Percentiles rank a stretch among this genome's conserved stretches.
Conservation (phyloP, 2,888 invertebrate species). For the Pantelozetes paolii region DNA sequence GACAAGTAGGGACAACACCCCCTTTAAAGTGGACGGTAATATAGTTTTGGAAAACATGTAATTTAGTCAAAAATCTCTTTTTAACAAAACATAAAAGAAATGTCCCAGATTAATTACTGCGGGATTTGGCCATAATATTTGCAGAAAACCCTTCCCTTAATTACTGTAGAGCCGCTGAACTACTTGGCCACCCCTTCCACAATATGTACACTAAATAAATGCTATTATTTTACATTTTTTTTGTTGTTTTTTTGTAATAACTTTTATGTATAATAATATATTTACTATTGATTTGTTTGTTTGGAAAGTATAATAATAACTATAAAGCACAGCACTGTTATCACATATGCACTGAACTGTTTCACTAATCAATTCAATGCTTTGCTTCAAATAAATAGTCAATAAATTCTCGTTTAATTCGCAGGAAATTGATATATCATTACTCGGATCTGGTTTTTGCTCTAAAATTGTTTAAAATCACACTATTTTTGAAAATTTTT, state of each 20-base stretch:
- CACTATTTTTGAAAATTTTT: constrained; percentile 7
- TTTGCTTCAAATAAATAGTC: constrained; percentile 32
- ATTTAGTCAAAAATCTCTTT: no score
- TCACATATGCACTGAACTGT: constrained; percentile 26
- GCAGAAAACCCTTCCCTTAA: no score
- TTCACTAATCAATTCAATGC: not conserved
- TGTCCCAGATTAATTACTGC: no score
- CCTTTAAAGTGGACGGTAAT: no score
- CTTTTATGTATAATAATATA: constrained; percentile 14
- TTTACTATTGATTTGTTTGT: constrained; percentile 35
- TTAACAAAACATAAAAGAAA: no score
- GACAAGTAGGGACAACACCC: no score
- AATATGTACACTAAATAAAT: constrained; percentile 33
- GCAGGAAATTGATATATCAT: constrained; percentile 32
- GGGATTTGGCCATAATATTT: no score
- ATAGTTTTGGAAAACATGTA: no score
- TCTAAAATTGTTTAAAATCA: constrained; percentile 17
- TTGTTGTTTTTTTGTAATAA: not conserved
- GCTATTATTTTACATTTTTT: constrained; percentile 17
- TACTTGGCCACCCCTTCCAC: not conserved
- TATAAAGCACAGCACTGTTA: constrained; percentile 26
- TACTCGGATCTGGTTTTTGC: constrained; percentile 15
- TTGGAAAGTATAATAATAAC: constrained; percentile 23
- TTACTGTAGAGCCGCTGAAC: no score
- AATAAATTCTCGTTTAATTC: constrained; percentile 30